These are phyloP conservation scores for Pristionchus japonicus DNA, from an alignment of 2,888 invertebrate genomes.

Conservation along the genomic window DNA sequence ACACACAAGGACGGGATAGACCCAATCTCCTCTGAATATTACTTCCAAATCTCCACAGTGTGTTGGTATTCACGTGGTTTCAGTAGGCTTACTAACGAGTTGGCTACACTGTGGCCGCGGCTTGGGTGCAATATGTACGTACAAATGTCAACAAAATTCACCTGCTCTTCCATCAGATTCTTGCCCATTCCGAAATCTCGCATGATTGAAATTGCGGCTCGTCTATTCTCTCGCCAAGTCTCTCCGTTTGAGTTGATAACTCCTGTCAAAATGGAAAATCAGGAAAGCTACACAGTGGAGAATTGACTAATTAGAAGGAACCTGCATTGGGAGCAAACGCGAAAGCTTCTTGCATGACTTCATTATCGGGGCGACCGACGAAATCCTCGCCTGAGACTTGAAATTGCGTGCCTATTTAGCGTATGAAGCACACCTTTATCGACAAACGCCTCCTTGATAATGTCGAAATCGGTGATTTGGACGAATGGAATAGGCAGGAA, in stretches of 20 bases:
- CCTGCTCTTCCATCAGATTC: slow-evolving; percentile 60
- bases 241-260: slow-evolving; percentile 53
- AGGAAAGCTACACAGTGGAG: too few relatives aligned
- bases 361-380: not conserved
- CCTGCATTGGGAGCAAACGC: not conserved
- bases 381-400: slow-evolving; percentile 4
- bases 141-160: slow-evolving; percentile 25
- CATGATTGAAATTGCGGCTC: slow-evolving; percentile 57
- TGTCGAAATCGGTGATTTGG: not conserved
- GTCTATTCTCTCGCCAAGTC: slow-evolving; percentile 58
- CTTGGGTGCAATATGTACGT: too few relatives aligned
- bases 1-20: not conserved
- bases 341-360: not conserved
- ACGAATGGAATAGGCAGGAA: slow-evolving; percentile 2
- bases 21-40: not conserved
- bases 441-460: not conserved
- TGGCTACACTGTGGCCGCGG: too few relatives aligned
- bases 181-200: slow-evolving; percentile 61
- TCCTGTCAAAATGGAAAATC: too few relatives aligned
- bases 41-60: too few relatives aligned
- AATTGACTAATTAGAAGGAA: not conserved
- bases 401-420: too few relatives aligned
- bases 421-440: not conserved
- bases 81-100: too few relatives aligned
- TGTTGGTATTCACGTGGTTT: too few relatives aligned